Percentiles rank a stretch among this genome's conserved stretches.
These are phyloP conservation scores for Seriola dumerili DNA, from an alignment of 2,113 vertebrate species.

Conservation along the genomic window DNA sequence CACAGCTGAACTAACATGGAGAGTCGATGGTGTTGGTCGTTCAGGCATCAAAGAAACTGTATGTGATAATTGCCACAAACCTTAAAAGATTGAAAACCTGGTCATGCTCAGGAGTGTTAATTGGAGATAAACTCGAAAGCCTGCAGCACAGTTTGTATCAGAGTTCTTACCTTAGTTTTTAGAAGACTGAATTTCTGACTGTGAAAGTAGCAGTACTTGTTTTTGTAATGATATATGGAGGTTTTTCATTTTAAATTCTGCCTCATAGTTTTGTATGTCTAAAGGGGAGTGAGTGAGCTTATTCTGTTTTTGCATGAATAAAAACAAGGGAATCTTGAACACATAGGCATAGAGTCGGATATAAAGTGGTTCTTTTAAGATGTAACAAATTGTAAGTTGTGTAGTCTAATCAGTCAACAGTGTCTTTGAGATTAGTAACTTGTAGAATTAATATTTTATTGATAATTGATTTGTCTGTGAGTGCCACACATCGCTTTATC, in stretches of 20 bases:
- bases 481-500: too few species aligned
- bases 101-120: conserved; percentile 10
- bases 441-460: neutral
- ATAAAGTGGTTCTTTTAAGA: too few species aligned
- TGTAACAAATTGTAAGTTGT: neutral
- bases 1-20: conserved; percentile 46
- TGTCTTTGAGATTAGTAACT: neutral
- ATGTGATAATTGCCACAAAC: conserved; percentile 17
- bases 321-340: neutral
- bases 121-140: conserved; percentile 30
- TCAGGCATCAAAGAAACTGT: conserved; percentile 41
- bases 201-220: neutral
- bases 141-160: neutral
- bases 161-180: neutral
- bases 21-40: conserved; percentile 53
- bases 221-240: neutral
- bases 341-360: neutral
- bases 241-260: neutral
- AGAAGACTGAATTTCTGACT: neutral
- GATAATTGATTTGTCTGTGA: neutral
- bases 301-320: neutral
- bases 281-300: neutral
- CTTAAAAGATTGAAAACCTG: conserved; percentile 9
- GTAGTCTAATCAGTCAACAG: neutral
- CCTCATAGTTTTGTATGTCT: neutral